Conservation (phyloP, 2,797 vertebrate genomes). For the Eidolon dupreanum region DNA sequence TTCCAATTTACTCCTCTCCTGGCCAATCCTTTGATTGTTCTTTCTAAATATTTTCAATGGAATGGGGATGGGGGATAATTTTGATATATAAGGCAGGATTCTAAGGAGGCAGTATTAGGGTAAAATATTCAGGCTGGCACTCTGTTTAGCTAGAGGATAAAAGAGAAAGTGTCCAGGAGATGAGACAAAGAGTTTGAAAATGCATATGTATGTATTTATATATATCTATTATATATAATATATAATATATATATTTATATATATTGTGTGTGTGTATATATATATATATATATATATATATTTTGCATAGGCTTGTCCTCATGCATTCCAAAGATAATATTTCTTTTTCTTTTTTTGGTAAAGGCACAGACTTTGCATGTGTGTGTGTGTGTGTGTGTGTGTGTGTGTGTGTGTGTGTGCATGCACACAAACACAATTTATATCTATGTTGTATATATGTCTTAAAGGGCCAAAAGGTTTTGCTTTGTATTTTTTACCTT, state of each 20-base stretch:
- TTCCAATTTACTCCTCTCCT: not conserved
- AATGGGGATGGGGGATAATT: not conserved
- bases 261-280: too few species aligned
- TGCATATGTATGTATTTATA: not conserved
- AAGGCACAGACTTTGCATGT: not conserved
- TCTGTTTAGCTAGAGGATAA: not conserved
- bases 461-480: constrained; percentile 6
- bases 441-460: not conserved
- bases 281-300: too few species aligned
- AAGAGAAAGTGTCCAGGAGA: not conserved
- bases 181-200: not conserved
- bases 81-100: not conserved
- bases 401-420: not conserved
- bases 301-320: not conserved
- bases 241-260: too few species aligned
- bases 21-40: not conserved
- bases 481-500: not conserved
- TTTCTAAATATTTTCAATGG: not conserved
- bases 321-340: not conserved
- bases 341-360: not conserved
- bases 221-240: too few species aligned
- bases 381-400: not conserved
- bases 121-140: not conserved
- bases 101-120: not conserved
- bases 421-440: not conserved